phyloP scores from a whole-genome alignment of 1,140 invertebrate species.

The Pogonognathellus flavescens region DNA sequence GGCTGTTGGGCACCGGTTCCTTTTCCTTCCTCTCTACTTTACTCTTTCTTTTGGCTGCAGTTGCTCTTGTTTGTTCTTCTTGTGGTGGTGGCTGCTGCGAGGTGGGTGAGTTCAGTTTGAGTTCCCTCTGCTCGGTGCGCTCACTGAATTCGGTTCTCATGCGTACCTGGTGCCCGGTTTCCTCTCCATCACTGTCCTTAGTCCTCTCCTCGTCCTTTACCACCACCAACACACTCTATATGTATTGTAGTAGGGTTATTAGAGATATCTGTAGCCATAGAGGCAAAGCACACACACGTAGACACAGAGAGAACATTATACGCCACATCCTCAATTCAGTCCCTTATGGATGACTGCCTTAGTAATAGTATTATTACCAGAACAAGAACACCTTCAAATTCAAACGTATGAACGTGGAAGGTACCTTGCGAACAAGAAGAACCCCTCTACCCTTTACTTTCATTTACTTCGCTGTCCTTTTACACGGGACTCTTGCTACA shows the following conservation, averaged over 20 bases:
- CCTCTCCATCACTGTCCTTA: conserved; percentile 42
- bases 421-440: background rate
- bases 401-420: background rate
- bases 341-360: conserved; percentile 37
- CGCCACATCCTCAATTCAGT: conserved; percentile 44
- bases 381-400: conserved; percentile 1
- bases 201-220: background rate
- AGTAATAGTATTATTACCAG: background rate
- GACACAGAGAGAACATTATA: conserved; percentile 11
- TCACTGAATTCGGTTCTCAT: conserved; percentile 35
- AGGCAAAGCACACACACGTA: too few species aligned
- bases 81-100: conserved; percentile 30
- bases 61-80: conserved; percentile 44
- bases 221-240: too few species aligned
- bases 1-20: conserved; percentile 43
- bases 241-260: too few species aligned
- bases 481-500: too few species aligned
- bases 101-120: conserved; percentile 4
- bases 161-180: conserved; percentile 46
- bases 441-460: too few species aligned
- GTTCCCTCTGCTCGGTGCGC: conserved; percentile 12
- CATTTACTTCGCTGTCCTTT: too few species aligned
- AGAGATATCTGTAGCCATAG: too few species aligned
- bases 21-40: conserved; percentile 28
- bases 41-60: conserved; percentile 47